Base-by-base conservation (phyloP, 2,797 vertebrate genomes). In the Stomatorhinus walkeri region DNA sequence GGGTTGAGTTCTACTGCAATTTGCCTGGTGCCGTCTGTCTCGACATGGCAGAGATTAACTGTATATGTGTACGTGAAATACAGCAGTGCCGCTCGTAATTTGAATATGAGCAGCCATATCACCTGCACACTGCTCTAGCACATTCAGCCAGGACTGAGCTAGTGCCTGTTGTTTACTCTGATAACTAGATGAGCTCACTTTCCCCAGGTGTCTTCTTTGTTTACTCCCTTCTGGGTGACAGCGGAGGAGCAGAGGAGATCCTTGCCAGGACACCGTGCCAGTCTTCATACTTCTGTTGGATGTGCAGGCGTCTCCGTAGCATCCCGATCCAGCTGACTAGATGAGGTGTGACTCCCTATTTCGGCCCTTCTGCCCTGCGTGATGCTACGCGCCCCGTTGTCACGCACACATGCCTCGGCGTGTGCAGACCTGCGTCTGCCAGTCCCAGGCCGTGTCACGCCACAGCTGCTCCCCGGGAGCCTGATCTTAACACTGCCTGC, bases 21-120 rank as follows among this genome's bases (percentile, higher is more conserved):
- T 91, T 90, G 64, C 90, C 89, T 88, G 88, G 89, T 88, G 90
- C 89, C 90, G 76, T 51, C 81, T 85, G 89, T 91, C 89, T 90
- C 79, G 56, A 68, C 48, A 40, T 87, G 56, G 24, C n/a, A n/a
- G 61, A 88, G 43, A 88, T 88, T 16, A 28, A 49, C 64, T 10
- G 61, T 14, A 24, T 36, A 36, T 4, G 28, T 76, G 68, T 19
- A 36, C 0, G 32, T 76, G 32, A 40, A 76, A 76, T 7, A 6
- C 6, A 19, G 68, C 32, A 7, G 4, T 40, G 32, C 32, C 6
- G 68, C 32, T 76, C 32, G 16, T 8, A 19, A 32, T 19, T 76
- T 16, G 28, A 3, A 40, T 7, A 40, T 7, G 32, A 22, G 8
- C 0, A 9, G 24, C 61, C 24, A 28, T 28, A 4, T 28, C 61